A percentile compares a stretch with the other conserved stretches of the same genome.
Conservation (phyloP, 1,140 invertebrate species). For the Gonioctena quinquepunctata region DNA sequence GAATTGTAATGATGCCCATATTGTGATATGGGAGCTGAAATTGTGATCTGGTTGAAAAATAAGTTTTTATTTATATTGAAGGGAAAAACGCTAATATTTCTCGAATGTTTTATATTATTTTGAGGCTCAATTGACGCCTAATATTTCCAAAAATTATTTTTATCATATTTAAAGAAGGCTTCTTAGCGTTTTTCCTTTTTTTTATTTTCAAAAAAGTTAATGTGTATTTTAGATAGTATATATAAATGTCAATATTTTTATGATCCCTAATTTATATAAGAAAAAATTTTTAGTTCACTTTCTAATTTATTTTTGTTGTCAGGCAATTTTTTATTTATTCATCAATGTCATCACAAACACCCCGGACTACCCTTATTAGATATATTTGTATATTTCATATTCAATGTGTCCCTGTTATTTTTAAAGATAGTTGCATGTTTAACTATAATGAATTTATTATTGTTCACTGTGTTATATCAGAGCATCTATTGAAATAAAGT, state of each 20-base stretch:
- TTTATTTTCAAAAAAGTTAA: constrained; percentile 1
- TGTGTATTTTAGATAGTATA: constrained; percentile 24
- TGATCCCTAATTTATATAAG: constrained; percentile 13
- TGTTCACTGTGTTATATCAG: constrained; percentile 41
- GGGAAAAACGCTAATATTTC: not conserved
- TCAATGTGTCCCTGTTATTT: constrained; percentile 32
- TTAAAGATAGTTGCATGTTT: constrained; percentile 37
- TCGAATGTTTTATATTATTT: no score
- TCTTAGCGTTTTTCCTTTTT: not conserved
- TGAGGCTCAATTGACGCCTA: no score
- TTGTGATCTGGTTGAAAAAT: constrained; percentile 62
- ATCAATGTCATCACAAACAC: constrained; percentile 14
- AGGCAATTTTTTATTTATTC: constrained; percentile 26
- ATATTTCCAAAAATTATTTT: no score
- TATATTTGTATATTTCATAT: constrained; percentile 23
- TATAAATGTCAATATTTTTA: constrained; percentile 28
- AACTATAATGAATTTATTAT: constrained; percentile 37
- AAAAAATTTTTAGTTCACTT: constrained; percentile 1
- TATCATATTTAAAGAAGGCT: not conserved
- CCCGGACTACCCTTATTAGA: constrained; percentile 9
- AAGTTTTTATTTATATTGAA: constrained; percentile 3
- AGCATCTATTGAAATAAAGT: constrained; percentile 34
- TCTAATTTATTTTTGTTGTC: constrained; percentile 23
- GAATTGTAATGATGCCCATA: constrained; percentile 80
- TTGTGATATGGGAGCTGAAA: constrained; percentile 90